These are phyloP conservation scores for Drosophila histrio DNA, from an alignment of 2,888 invertebrate species.

Conservation along the genomic window DNA sequence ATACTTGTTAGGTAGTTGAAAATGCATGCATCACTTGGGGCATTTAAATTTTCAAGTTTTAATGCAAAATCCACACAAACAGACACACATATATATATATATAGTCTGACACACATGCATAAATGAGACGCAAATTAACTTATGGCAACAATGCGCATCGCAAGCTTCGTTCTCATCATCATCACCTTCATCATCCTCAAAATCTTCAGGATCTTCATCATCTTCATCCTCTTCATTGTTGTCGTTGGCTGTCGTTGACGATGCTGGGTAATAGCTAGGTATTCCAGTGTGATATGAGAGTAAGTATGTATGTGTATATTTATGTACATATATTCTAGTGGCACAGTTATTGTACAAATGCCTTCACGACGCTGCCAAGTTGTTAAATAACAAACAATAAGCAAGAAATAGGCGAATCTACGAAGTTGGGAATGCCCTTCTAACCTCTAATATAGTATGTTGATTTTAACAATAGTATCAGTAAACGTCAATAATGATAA, in stretches of 20 bases:
- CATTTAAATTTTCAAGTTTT: slow-evolving; percentile 78
- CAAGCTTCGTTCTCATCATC: slow-evolving; percentile 50
- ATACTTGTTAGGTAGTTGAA: slow-evolving; percentile 49
- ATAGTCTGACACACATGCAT: slow-evolving; percentile 69
- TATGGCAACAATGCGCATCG: slow-evolving; percentile 68
- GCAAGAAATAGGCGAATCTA: neutral
- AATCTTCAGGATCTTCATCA: slow-evolving; percentile 22
- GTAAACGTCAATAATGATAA: neutral
- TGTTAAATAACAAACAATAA: slow-evolving; percentile 39
- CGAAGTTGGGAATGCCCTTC: slow-evolving; percentile 40
- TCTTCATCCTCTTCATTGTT: slow-evolving; percentile 62
- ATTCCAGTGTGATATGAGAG: slow-evolving; percentile 21
- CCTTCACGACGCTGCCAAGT: slow-evolving; percentile 60
- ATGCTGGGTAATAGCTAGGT: slow-evolving; percentile 67
- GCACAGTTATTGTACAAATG: slow-evolving; percentile 73
- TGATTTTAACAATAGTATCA: too few relatives aligned
- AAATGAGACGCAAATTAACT: slow-evolving; percentile 74
- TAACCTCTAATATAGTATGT: too few relatives aligned
- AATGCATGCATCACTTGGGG: slow-evolving; percentile 64
- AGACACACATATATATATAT: neutral
- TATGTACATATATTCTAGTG: slow-evolving; percentile 29
- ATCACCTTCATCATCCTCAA: slow-evolving; percentile 30
- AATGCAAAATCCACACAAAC: slow-evolving; percentile 61
- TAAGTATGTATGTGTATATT: neutral
- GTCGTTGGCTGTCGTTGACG: slow-evolving; percentile 60